A percentile compares a stretch with the other conserved stretches of the same genome.
phyloP scores from a whole-genome alignment of 2,888 invertebrate genomes.

The Geophilus truncorum region DNA sequence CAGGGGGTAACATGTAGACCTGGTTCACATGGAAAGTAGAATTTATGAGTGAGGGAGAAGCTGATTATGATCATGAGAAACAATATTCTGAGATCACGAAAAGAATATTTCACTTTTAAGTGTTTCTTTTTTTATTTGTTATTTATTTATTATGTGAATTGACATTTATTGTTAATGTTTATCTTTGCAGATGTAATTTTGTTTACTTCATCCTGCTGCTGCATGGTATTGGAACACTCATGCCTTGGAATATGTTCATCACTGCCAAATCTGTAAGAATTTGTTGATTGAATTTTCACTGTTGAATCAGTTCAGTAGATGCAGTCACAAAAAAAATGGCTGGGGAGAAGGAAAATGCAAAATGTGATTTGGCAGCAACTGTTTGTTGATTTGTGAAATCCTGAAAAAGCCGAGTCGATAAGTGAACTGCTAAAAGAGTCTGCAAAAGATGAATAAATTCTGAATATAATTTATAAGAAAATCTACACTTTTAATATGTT shows the following conservation, averaged over 20 bases:
- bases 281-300: background rate
- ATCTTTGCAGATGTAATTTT: slow-evolving; percentile 58
- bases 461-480: too few relatives aligned
- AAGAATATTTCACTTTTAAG: background rate
- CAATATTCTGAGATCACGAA: background rate
- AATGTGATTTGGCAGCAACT: too few relatives aligned
- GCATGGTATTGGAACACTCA: slow-evolving; percentile 88
- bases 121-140: background rate
- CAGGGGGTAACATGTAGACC: background rate
- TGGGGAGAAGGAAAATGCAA: too few relatives aligned
- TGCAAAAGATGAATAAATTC: too few relatives aligned
- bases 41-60: background rate
- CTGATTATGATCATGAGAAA: background rate
- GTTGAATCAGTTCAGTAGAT: too few relatives aligned
- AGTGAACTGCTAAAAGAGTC: too few relatives aligned
- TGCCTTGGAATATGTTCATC: slow-evolving; percentile 99
- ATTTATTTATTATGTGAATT: background rate
- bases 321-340: too few relatives aligned
- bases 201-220: slow-evolving; percentile 84
- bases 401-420: too few relatives aligned
- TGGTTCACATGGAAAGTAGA: background rate
- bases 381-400: too few relatives aligned
- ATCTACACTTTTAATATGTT: too few relatives aligned
- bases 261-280: slow-evolving; percentile 71
- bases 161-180: background rate